phyloP scores from a whole-genome alignment of 2,888 invertebrate genomes.

The Ennomos quercinarius region DNA sequence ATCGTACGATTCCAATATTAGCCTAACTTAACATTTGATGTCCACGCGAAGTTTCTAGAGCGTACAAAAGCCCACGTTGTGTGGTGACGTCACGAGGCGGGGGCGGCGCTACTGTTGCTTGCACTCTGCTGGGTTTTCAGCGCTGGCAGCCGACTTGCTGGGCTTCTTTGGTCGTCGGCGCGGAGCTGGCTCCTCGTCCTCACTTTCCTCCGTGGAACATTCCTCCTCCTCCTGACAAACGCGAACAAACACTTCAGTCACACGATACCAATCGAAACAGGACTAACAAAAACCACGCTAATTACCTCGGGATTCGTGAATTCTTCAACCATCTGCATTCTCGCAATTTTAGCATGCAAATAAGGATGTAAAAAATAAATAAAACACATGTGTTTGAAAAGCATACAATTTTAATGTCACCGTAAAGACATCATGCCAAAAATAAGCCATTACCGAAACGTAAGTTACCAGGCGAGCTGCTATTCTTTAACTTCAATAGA shows the following conservation, averaged over 20 bases:
- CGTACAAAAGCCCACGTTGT: slow-evolving; percentile 30
- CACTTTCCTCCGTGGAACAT: slow-evolving; percentile 86
- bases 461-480: slow-evolving; percentile 68
- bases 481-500: slow-evolving; percentile 77
- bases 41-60: slow-evolving; percentile 18
- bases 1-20: slow-evolving; percentile 26
- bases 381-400: slow-evolving; percentile 74
- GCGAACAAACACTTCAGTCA: slow-evolving; percentile 15
- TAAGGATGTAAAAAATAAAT: slow-evolving; percentile 63
- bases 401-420: slow-evolving; percentile 84
- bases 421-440: slow-evolving; percentile 80
- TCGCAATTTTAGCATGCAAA: slow-evolving; percentile 69
- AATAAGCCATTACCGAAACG: slow-evolving; percentile 74
- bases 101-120: slow-evolving; percentile 87
- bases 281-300: slow-evolving; percentile 26
- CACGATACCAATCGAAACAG: slow-evolving; percentile 16
- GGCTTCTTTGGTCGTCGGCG: slow-evolving; percentile 71
- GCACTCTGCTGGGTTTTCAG: slow-evolving; percentile 87
- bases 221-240: slow-evolving; percentile 77
- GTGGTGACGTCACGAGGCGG: slow-evolving; percentile 1
- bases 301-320: slow-evolving; percentile 60
- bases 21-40: slow-evolving; percentile 29
- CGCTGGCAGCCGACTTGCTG: slow-evolving; percentile 48
- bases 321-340: slow-evolving; percentile 80
- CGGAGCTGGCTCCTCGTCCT: slow-evolving; percentile 80